These are phyloP conservation scores for Tolmerus cingulatus DNA, from an alignment of 2,888 invertebrate species.

Conservation along the genomic window DNA sequence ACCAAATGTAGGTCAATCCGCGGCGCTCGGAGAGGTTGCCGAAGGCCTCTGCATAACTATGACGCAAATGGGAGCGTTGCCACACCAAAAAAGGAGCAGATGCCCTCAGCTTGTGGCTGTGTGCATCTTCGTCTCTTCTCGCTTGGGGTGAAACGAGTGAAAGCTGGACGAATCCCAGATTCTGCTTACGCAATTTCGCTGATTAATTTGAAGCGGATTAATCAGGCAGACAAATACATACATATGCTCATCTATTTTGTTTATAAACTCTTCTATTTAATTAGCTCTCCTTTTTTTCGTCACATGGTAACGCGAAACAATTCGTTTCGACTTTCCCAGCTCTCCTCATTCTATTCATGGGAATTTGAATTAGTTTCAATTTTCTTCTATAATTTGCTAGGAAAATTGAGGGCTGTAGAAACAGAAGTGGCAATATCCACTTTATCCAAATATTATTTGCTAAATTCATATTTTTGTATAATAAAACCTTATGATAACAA, in stretches of 20 bases:
- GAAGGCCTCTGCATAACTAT: not conserved
- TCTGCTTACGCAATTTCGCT: not conserved
- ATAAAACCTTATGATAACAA: too few relatives aligned
- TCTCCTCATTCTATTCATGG: not conserved
- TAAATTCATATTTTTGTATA: too few relatives aligned
- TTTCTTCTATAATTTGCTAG: too few relatives aligned
- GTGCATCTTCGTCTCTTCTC: not conserved
- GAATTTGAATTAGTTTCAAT: too few relatives aligned
- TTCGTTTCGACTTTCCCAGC: not conserved
- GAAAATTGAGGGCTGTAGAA: too few relatives aligned
- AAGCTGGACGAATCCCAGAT: not conserved
- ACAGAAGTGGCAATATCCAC: too few relatives aligned
- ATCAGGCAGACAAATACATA: not conserved
- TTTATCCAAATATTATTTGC: too few relatives aligned
- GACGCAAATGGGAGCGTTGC: not conserved
- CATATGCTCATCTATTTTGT: not conserved
- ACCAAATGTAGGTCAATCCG: conserved; percentile 25
- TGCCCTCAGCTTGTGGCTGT: not conserved
- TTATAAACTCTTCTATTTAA: not conserved
- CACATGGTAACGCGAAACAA: not conserved
- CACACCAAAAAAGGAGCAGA: not conserved
- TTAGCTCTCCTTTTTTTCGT: not conserved
- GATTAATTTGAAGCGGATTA: not conserved
- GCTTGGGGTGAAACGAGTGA: not conserved
- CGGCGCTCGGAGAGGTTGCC: not conserved